Conservation (phyloP, 2,797 vertebrate species). For the Lepilemur septentrionalis region DNA sequence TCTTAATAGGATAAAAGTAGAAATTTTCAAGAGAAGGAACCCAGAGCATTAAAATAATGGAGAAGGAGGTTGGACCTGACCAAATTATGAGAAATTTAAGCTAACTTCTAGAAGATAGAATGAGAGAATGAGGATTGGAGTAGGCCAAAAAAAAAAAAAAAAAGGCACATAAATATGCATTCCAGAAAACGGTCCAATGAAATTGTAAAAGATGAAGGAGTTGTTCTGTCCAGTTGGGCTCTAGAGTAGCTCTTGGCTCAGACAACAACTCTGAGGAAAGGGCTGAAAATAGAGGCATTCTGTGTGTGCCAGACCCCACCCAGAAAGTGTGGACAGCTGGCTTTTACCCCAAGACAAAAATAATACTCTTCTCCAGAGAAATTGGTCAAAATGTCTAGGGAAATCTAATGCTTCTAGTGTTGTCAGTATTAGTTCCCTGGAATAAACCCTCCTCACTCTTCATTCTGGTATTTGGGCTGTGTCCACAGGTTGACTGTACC, state of each 20-base stretch:
- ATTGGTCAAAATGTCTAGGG: neutral
- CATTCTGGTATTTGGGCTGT: neutral
- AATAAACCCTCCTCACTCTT: neutral
- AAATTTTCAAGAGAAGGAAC: neutral
- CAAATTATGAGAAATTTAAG: neutral
- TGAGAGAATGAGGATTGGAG: neutral
- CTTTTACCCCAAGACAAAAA: neutral
- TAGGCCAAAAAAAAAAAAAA: neutral
- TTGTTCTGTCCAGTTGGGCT: neutral
- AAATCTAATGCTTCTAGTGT: neutral
- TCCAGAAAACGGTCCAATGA: neutral
- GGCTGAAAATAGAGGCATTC: neutral
- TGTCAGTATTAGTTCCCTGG: neutral
- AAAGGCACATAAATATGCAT: neutral
- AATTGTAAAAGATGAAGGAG: neutral
- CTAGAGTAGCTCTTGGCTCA: neutral
- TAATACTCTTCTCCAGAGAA: neutral
- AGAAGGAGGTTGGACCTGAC: neutral
- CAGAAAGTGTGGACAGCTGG: neutral
- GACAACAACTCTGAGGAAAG: neutral
- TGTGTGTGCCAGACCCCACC: neutral
- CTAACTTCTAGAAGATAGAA: neutral
- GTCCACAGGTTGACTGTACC: neutral
- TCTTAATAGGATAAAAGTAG: slow-evolving; percentile 2
- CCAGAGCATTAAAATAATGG: neutral